phyloP scores from a whole-genome alignment of 2,797 vertebrate species.

The Melanotaenia parkinsoni region DNA sequence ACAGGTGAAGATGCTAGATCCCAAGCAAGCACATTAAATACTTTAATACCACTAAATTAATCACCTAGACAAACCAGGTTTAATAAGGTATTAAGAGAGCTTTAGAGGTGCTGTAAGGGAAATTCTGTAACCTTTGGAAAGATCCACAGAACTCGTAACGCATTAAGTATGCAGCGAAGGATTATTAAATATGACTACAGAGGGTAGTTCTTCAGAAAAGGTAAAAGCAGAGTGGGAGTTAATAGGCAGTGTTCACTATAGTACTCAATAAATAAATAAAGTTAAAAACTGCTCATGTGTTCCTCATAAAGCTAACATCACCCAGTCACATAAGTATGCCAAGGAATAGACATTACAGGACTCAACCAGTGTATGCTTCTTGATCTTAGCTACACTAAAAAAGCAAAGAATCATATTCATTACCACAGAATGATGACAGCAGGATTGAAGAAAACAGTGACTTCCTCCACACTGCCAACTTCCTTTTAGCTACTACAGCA shows the following conservation, averaged over 20 bases:
- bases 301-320: background rate
- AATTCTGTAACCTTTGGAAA: background rate
- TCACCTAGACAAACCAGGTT: background rate
- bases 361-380: background rate
- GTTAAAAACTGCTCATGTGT: background rate
- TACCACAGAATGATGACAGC: conserved; percentile 8
- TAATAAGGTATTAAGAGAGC: background rate
- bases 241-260: background rate
- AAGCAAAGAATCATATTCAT: background rate
- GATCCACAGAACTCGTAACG: background rate
- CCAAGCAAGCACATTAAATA: background rate
- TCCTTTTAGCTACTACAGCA: conserved; percentile 33
- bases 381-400: background rate
- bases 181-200: background rate
- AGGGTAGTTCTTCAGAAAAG: background rate
- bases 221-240: background rate
- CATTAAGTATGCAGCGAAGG: background rate
- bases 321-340: background rate
- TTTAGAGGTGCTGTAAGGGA: background rate
- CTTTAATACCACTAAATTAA: background rate
- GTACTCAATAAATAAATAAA: background rate
- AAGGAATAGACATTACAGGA: background rate
- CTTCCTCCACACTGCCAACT: conserved; percentile 31
- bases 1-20: background rate
- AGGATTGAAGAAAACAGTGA: background rate